Conservation (phyloP, 2,113 vertebrate genomes). For the Engystomops pustulosus region DNA sequence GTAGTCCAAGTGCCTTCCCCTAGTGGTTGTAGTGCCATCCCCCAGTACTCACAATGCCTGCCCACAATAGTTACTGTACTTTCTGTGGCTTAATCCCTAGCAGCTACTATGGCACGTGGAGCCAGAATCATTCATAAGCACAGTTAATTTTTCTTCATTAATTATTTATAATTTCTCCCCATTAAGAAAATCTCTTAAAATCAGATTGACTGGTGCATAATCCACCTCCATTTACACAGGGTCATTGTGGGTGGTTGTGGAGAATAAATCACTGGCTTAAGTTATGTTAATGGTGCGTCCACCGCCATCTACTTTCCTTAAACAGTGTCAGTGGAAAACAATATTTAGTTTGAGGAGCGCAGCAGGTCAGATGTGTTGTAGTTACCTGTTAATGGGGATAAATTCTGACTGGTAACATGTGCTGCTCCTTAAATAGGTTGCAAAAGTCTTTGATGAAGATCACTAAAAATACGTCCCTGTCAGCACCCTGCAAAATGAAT, state of each 20-base stretch:
- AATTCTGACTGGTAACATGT: background rate
- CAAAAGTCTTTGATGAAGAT: conserved; percentile 3
- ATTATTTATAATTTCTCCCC: background rate
- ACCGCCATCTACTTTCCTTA: background rate
- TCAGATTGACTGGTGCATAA: background rate
- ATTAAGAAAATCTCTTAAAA: background rate
- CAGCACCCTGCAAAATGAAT: conserved; percentile 1
- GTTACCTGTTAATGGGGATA: conserved; percentile 20
- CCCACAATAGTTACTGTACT: too few relatives aligned
- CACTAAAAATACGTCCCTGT: background rate
- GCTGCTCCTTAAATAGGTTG: background rate
- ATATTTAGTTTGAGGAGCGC: background rate
- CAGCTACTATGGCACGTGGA: too few relatives aligned
- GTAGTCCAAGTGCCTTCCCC: too few relatives aligned
- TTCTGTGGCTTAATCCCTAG: too few relatives aligned
- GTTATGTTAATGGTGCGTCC: too few relatives aligned
- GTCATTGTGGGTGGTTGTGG: background rate
- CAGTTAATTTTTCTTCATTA: background rate
- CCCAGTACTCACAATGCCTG: too few relatives aligned
- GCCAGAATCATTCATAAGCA: background rate
- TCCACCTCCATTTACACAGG: background rate
- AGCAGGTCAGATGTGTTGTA: background rate
- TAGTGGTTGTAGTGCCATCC: too few relatives aligned
- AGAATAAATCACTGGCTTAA: too few relatives aligned
- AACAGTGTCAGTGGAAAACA: background rate